Conservation (phyloP, 2,888 invertebrate genomes). For the Myopa testacea region DNA sequence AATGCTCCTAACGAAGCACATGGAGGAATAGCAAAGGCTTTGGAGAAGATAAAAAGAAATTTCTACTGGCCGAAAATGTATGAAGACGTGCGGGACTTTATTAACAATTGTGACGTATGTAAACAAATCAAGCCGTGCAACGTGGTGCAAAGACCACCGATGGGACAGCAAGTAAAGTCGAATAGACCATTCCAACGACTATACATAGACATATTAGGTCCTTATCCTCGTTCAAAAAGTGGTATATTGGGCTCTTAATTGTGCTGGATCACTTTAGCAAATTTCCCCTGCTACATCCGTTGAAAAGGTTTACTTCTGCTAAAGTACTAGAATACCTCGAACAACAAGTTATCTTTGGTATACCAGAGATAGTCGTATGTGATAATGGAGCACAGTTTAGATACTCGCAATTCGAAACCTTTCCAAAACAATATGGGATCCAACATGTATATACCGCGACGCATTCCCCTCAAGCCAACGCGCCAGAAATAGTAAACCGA, state of each 20-base stretch:
- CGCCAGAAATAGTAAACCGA: no score
- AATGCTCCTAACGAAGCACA: neutral
- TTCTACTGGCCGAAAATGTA: no score
- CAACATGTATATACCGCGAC: slow-evolving; percentile 6
- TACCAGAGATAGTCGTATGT: slow-evolving; percentile 46
- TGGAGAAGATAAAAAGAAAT: slow-evolving; percentile 9
- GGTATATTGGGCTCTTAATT: slow-evolving; percentile 21
- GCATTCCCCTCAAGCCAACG: no score
- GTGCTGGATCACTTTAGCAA: slow-evolving; percentile 33
- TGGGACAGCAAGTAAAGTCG: no score
- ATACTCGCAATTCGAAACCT: slow-evolving; percentile 38
- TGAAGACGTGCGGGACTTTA: neutral
- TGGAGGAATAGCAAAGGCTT: slow-evolving; percentile 22
- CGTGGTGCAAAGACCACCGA: slow-evolving; percentile 7
- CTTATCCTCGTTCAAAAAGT: no score
- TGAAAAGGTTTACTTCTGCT: slow-evolving; percentile 18
- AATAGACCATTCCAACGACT: slow-evolving; percentile 36
- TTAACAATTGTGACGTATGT: slow-evolving; percentile 20
- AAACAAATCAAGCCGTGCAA: slow-evolving; percentile 24
- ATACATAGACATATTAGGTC: slow-evolving; percentile 34
- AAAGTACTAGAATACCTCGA: slow-evolving; percentile 17
- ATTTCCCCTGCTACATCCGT: slow-evolving; percentile 20
- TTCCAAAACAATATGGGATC: slow-evolving; percentile 28
- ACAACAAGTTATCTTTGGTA: slow-evolving; percentile 48
- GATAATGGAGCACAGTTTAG: slow-evolving; percentile 52